A percentile compares a stretch with the other conserved stretches of the same genome.
Evolutionary conservation across 2,797 vertebrate genomes (phyloP).

Genomic region (Eleutherodactylus coqui): DNA sequence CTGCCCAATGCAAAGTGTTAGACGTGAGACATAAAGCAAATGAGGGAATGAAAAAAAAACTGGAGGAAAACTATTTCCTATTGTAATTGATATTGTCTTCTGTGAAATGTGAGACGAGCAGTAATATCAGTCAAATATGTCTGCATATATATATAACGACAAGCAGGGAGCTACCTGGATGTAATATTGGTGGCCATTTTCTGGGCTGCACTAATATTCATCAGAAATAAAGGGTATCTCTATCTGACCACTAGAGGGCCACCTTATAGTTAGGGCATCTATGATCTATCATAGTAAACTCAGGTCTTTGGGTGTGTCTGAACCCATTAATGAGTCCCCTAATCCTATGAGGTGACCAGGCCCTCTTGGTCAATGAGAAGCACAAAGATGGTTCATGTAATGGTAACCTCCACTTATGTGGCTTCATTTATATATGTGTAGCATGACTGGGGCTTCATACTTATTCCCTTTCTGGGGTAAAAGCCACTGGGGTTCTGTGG

Average conservation of each 20-base stretch:
- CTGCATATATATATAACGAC: background rate
- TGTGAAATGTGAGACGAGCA: background rate
- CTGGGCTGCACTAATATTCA: background rate
- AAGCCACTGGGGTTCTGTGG: no score
- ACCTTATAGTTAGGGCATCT: no score
- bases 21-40: constrained; percentile 1
- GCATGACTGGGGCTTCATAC: no score
- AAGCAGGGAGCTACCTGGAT: background rate
- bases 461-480: no score
- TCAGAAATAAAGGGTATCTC: background rate
- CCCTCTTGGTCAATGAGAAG: background rate
- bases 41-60: background rate
- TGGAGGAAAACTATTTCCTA: background rate
- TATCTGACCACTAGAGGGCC: background rate
- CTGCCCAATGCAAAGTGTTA: background rate
- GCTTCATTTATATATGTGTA: no score
- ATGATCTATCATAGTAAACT: no score
- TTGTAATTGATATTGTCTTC: background rate
- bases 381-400: no score
- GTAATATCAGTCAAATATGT: background rate
- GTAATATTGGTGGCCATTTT: background rate
- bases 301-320: background rate
- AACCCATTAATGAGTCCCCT: background rate
- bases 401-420: no score
- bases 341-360: background rate